Base-by-base conservation (phyloP, 1,140 invertebrate species). In the Drosophila burlai region DNA sequence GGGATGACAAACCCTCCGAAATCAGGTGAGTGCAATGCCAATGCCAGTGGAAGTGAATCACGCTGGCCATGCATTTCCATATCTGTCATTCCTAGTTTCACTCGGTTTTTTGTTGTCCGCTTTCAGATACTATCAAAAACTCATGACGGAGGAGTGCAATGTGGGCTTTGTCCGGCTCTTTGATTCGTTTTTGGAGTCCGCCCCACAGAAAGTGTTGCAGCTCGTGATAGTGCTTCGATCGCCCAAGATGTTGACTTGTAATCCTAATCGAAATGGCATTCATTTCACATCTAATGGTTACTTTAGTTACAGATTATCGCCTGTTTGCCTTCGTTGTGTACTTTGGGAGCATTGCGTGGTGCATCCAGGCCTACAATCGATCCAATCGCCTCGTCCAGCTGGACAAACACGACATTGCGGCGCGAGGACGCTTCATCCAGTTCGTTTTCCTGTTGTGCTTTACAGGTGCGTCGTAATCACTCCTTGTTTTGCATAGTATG, bases 161-260 rank as follows among this genome's bases (percentile, higher is more conserved):
- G 84, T 87, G n/a, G 81, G 83, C 9, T 89, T 87, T n/a, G 62
- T 87, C 6, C 67, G 80, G 9, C 73, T 87, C 4, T 89, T 87
- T 36, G 83, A 87, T 46, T 81, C 77, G 21, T 89, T 87, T 38
- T 36, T 89, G 36, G 83, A 87, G 55, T 77, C 80, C 1, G 68
- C 81, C 9, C 83, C 83, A 0, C 83, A 86, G 49, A 86, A 87
- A 63, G 68, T 86, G 40, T 42, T 86, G 31, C 83, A 87, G n/a
- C 67, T 86, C 1, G 80, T 63, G 3, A 80, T 86, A 42, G 52
- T 86, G 2, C 54, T 87, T 11, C 66, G 76, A 42, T 63, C 67
- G 34, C 45, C 58, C 5, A 61, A 38, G 34, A 59, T 34, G 4
- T 24, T 87, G 31, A 66, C 76, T 18, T 83, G 83, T 86, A 86